Conservation (phyloP, 1,140 invertebrate genomes). For the Bursaphelenchus mucronatus region DNA sequence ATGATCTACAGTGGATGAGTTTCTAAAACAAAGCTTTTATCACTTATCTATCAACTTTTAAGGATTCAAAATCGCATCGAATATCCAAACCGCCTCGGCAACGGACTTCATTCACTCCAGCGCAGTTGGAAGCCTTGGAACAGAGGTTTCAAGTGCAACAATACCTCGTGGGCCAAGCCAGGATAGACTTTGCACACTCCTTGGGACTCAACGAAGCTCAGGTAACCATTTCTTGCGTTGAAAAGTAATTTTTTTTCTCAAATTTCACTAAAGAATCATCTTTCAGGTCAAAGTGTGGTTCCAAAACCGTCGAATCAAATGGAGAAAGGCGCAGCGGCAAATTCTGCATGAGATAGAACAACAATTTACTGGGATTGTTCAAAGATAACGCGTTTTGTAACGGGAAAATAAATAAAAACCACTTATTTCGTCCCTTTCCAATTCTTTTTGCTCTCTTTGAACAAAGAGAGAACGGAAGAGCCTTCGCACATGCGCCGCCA, state of each 20-base stretch:
- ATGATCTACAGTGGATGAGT: too few species aligned
- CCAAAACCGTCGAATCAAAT: constrained; percentile 13
- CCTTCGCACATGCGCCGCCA: constrained; percentile 36
- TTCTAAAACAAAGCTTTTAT: too few species aligned
- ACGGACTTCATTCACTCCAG: constrained; percentile 12
- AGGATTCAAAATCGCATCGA: neutral
- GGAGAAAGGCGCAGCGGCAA: neutral
- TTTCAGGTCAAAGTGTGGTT: constrained; percentile 19
- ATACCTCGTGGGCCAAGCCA: constrained; percentile 15
- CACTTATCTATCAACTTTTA: neutral
- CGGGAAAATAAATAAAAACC: neutral
- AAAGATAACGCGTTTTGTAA: neutral
- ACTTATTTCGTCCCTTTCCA: neutral
- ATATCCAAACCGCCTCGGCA: constrained; percentile 3
- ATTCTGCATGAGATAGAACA: neutral
- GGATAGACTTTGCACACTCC: constrained; percentile 7
- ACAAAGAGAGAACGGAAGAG: neutral
- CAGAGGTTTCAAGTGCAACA: constrained; percentile 7
- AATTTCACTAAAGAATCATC: neutral
- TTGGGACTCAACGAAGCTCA: constrained; percentile 15
- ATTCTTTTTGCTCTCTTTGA: constrained; percentile 2
- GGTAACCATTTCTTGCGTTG: neutral
- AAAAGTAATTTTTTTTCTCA: neutral
- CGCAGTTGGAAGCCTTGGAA: constrained; percentile 14
- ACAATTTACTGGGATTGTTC: too few species aligned